Conservation (phyloP, 2,797 vertebrate species). For the Gambelia wislizenii region DNA sequence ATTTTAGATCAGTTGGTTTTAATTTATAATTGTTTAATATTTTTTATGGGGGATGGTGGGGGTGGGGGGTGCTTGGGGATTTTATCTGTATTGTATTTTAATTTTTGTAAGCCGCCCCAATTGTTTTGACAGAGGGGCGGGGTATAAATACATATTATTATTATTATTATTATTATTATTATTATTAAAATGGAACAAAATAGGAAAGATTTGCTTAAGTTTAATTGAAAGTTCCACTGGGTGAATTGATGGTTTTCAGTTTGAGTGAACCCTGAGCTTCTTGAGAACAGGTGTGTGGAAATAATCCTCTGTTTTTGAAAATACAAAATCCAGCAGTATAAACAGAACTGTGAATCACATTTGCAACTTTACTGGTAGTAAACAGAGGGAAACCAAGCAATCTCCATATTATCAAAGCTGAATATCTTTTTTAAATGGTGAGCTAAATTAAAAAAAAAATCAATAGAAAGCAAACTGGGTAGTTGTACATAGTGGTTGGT, state of each 20-base stretch:
- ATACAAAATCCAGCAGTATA: neutral
- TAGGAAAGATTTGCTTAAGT: neutral
- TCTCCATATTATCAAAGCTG: neutral
- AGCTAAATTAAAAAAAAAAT: neutral
- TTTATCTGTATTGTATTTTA: too few relatives aligned
- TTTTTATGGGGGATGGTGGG: too few relatives aligned
- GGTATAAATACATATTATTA: too few relatives aligned
- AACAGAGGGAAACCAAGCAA: neutral
- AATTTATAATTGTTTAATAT: too few relatives aligned
- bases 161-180: too few relatives aligned
- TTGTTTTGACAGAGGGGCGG: too few relatives aligned
- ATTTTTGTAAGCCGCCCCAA: too few relatives aligned
- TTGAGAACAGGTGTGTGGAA: neutral
- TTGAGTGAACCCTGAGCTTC: neutral
- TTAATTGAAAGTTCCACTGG: too few relatives aligned
- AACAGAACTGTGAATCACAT: neutral
- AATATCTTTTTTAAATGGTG: neutral
- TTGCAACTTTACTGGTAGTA: neutral
- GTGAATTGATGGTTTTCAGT: neutral
- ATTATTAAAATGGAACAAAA: neutral
- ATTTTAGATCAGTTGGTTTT: too few relatives aligned
- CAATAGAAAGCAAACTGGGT: neutral
- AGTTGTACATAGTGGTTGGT: neutral
- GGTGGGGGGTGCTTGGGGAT: too few relatives aligned
- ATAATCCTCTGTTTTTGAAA: neutral